Conservation (phyloP, 2,888 invertebrate genomes). For the Pyrrhia umbra region DNA sequence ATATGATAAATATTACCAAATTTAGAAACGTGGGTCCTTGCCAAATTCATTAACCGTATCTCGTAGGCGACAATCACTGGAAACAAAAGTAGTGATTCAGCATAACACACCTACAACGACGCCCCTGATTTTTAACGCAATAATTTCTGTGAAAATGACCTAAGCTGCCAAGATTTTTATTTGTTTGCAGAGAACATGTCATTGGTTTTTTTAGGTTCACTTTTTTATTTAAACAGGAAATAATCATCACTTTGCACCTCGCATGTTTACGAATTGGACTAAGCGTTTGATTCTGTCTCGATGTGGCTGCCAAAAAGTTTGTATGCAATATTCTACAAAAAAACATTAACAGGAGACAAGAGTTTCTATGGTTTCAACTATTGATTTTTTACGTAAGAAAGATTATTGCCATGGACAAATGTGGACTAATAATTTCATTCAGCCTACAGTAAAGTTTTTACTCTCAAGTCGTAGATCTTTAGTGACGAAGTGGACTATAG, state of each 20-base stretch:
- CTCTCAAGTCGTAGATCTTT: no score
- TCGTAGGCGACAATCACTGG: conserved; percentile 36
- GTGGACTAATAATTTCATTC: no score
- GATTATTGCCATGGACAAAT: no score
- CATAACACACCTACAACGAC: conserved; percentile 52
- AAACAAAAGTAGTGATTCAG: conserved; percentile 60
- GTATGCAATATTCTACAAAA: conserved; percentile 48
- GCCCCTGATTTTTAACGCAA: conserved; percentile 41
- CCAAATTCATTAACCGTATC: conserved; percentile 14
- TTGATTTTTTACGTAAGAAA: conserved; percentile 21
- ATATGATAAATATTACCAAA: conserved; percentile 26
- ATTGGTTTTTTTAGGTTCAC: conserved; percentile 40
- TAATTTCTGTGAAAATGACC: conserved; percentile 50
- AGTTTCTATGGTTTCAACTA: conserved; percentile 28
- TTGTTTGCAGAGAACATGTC: conserved; percentile 40
- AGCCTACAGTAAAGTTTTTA: no score
- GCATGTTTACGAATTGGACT: conserved; percentile 5
- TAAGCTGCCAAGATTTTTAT: conserved; percentile 45
- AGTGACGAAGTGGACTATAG: no score
- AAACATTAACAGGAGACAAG: conserved; percentile 35
- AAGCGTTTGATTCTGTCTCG: conserved; percentile 4
- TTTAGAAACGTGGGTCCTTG: conserved; percentile 26
- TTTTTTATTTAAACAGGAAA: conserved; percentile 47
- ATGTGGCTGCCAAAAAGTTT: background rate
- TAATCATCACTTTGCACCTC: conserved; percentile 27